Evolutionary conservation across 2,888 invertebrate species (phyloP), one percentile per base, ranked within the genome.

Genomic region (Tetropium fuscum): DNA sequence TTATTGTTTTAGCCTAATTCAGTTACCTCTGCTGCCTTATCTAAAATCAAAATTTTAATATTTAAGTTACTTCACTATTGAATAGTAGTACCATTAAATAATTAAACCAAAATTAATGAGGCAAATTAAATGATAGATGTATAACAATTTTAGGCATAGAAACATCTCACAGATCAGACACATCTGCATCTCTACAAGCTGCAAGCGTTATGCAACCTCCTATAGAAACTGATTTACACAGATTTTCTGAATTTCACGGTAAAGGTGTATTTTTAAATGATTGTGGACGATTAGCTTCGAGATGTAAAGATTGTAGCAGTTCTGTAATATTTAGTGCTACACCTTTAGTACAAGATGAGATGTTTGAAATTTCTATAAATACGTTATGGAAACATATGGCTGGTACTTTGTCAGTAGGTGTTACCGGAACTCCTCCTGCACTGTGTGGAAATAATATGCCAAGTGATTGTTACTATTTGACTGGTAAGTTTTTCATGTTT

Each of bases 331-430:
- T 93, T 77, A 92, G 92, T 73, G 88, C 92, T 0, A 85, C 87
- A 1, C 87, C 90, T 11, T 84, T 95, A 13, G 87, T 88, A 25
- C 83, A 87, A 48, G 92, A 92, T 64, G 93, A 94, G 76, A 81
- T 92, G 19, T 94, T 92, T 78, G 94, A 95, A 85, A 88, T 93
- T 22, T 86, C 88, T 55, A 85, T 93, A 51, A 80, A 86, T 59
- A 86, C 88, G 68, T 83, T 89, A 58, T 85, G 86, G 40, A 81
- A 83, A 2, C 86, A 88, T 51, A 89, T 87, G 82, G 87, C 89
- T 55, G 95, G 95, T 5, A 89, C 89, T 25, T 83, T 95, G 41
- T 60, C 67, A 1, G 87, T 95, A 78, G 95, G 95, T 0, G 87
- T 95, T 6, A 90, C 95, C 0, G 88, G 89, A 73, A 83, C 87